Conservation (phyloP, 1,140 invertebrate species). For the Macrotrachela quadricornifera region DNA sequence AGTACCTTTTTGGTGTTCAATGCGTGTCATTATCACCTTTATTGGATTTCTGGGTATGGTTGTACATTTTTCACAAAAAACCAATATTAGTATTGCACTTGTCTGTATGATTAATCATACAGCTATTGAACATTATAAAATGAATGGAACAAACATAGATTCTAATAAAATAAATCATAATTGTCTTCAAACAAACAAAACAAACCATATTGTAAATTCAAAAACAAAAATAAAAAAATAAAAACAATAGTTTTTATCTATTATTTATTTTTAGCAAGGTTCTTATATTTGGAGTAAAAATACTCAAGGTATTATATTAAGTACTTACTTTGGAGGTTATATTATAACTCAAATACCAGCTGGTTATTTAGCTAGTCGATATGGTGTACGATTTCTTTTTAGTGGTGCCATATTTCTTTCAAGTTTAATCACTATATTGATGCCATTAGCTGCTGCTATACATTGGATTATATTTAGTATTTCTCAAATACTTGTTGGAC, state of each 20-base stretch:
- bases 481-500: neutral
- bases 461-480: neutral
- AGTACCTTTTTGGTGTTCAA: too few relatives aligned
- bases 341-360: slow-evolving; percentile 12
- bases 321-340: slow-evolving; percentile 10
- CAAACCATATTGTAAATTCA: too few relatives aligned
- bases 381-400: neutral
- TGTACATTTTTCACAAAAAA: too few relatives aligned
- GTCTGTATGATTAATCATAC: slow-evolving; percentile 48
- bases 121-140: too few relatives aligned
- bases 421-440: slow-evolving; percentile 8
- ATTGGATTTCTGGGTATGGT: too few relatives aligned
- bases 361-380: slow-evolving; percentile 19
- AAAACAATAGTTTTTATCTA: neutral
- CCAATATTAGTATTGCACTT: slow-evolving; percentile 68
- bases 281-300: slow-evolving; percentile 23
- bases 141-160: too few relatives aligned
- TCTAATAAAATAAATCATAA: too few relatives aligned
- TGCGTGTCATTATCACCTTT: too few relatives aligned
- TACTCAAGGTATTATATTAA: slow-evolving; percentile 23
- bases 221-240: neutral
- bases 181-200: too few relatives aligned
- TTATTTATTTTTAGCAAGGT: slow-evolving; percentile 11
- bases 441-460: neutral
- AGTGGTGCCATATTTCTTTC: neutral